Evolutionary conservation across 2,113 vertebrate species (phyloP), one percentile per base, ranked within the genome.

Genomic region (Platycercus adscitus): DNA sequence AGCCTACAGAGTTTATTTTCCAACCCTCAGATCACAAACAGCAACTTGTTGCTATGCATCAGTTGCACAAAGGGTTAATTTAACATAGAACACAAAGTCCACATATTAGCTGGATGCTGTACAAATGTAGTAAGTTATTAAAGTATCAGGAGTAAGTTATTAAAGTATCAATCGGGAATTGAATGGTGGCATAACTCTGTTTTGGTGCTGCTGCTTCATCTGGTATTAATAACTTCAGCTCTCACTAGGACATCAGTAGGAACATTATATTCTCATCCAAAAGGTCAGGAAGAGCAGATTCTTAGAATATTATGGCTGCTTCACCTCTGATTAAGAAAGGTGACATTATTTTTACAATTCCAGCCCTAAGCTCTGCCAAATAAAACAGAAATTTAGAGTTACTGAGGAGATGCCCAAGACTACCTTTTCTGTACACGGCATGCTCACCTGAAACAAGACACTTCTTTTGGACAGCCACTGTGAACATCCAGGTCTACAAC

Each of bases 61-160:
- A 33, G 47, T 61, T 87, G 21, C 78, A 82, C 71, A 58, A 72
- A 94, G 61, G 58, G 89, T 70, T 94, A 89, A 88, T 94, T 93
- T 88, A 64, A 83, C 37, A 73, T 72, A 17, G 49, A 91, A 77
- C 58, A 77, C 20, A 65, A 77, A 89, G 31, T 68, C 64, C 44
- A n/a, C 18, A 76, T 17, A 80, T 88, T 80, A 83, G 18, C 44
- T 53, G 47, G 66, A 49, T 63, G 46, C 21, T 86, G 41, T 58
- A 64, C 15, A 63, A 88, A 83, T 29, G 17, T 61, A 82, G 5
- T 60, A 79, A 85, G 4, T 72, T 87, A 72, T 53, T 61, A 58
- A 10, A 21, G 53, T 93, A 41, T 9, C 0, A 4, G 60, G 86
- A 88, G 5, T 60, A 79, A 85, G 4, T 72, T 87, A 72, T 53